phyloP scores from a whole-genome alignment of 2,797 vertebrate species.

The Chiloscyllium punctatum region DNA sequence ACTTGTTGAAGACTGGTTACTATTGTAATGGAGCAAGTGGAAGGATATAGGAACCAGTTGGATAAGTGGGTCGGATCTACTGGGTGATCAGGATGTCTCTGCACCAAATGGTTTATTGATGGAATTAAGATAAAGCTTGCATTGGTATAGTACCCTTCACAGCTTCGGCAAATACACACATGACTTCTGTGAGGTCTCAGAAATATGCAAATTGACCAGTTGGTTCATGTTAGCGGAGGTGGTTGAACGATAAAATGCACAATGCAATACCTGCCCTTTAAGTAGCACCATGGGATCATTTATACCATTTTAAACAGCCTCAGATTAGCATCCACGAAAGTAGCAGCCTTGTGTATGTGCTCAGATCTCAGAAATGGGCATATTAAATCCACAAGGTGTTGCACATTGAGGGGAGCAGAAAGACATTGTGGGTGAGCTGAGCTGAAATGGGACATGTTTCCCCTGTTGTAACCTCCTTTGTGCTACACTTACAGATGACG shows the following conservation, averaged over 20 bases:
- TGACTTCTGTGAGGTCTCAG: neutral
- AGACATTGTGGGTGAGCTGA: neutral
- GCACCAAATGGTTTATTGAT: neutral
- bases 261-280: neutral
- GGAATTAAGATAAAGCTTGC: neutral
- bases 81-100: neutral
- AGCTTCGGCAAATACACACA: neutral
- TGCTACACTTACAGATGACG: constrained; percentile 67
- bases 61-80: neutral
- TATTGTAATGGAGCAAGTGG: neutral
- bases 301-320: too few relatives aligned
- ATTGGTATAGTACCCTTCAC: neutral
- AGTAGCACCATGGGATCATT: neutral
- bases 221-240: neutral
- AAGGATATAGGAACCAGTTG: neutral
- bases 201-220: neutral
- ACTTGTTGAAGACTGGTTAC: neutral
- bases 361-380: neutral
- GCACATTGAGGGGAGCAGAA: too few relatives aligned
- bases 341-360: neutral
- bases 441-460: neutral
- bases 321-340: neutral
- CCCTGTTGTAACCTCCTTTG: too few relatives aligned
- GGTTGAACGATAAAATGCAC: neutral
- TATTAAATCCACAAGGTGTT: neutral